These are phyloP conservation scores for Halyomorpha halys DNA, from an alignment of 1,140 invertebrate species.

Conservation along the genomic window DNA sequence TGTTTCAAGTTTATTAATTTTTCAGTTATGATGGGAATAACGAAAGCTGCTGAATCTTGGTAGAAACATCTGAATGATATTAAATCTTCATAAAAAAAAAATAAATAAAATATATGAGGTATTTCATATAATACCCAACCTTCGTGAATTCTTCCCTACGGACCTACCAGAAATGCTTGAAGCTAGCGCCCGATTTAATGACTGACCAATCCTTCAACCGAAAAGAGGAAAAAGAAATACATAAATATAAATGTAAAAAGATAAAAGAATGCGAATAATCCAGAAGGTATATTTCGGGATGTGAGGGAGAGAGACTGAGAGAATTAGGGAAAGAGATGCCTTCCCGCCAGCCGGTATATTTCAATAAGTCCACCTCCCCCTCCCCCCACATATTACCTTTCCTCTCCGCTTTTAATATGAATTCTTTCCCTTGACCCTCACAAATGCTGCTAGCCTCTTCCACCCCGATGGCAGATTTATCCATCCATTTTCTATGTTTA, in stretches of 20 bases:
- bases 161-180: too few relatives aligned
- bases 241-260: background rate
- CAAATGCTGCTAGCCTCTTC: background rate
- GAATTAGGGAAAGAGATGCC: background rate
- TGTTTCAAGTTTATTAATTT: too few relatives aligned
- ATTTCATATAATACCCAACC: too few relatives aligned
- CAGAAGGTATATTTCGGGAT: constrained; percentile 2
- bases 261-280: constrained; percentile 10
- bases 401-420: constrained; percentile 5
- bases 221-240: background rate
- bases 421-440: constrained; percentile 7
- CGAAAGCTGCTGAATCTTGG: too few relatives aligned
- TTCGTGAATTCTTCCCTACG: too few relatives aligned
- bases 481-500: too few relatives aligned
- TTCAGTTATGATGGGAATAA: too few relatives aligned
- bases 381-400: constrained; percentile 1
- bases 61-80: too few relatives aligned
- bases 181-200: too few relatives aligned
- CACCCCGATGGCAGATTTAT: background rate
- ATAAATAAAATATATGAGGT: too few relatives aligned
- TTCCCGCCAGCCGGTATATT: background rate
- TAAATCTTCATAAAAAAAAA: too few relatives aligned
- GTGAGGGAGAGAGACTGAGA: constrained; percentile 10
- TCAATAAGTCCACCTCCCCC: constrained; percentile 19
- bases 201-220: too few relatives aligned